Base-by-base conservation (phyloP, 2,888 invertebrate species). In the Aquatica leii region DNA sequence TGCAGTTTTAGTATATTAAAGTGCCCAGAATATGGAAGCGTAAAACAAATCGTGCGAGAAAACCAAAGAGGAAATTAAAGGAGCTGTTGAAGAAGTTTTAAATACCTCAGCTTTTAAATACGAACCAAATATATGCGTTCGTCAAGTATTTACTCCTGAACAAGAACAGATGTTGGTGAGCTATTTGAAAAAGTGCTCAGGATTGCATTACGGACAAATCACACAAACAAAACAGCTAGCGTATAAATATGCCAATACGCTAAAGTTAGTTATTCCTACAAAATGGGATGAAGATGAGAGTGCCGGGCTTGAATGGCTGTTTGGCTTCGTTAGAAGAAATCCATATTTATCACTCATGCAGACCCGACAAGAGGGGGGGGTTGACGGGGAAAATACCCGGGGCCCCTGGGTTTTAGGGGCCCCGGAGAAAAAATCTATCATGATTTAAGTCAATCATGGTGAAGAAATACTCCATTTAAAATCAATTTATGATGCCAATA, bases 171-270 rank as follows among this genome's bases (percentile, higher is more conserved):
- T 40, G 3, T 40, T 40, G 40, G 3, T 40, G n/a, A n/a, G n/a
- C n/a, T n/a, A n/a, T n/a, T n/a, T n/a, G n/a, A n/a, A n/a, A n/a
- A 40, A 12, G 21, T 37, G 2, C 3, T 37, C 51, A 37, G 51
- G 58, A 62, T 12, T 62, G 35, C 50, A 59, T 50, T 46, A 62
- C 17, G 62, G 57, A 11, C 31, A 58, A 20, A 24, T 34, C 9
- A 14, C 48, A 46, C 31, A 31, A 56, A 40, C 61, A 17, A 46
- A 15, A 17, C 31, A 57, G 35, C 12, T 61, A 31, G 50, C 48
- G 14, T 61, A 55, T 15, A 15, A 61, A 11, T 46, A 37, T 31
- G 58, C 62, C 41, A 34, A 17, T 35, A 52, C 51, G 11, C n/a
- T 58, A 35, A 49, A 51, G 11, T 24, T 14, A n/a, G 35, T n/a